Base-by-base conservation (phyloP, 2,888 invertebrate species). In the Aromia moschata region DNA sequence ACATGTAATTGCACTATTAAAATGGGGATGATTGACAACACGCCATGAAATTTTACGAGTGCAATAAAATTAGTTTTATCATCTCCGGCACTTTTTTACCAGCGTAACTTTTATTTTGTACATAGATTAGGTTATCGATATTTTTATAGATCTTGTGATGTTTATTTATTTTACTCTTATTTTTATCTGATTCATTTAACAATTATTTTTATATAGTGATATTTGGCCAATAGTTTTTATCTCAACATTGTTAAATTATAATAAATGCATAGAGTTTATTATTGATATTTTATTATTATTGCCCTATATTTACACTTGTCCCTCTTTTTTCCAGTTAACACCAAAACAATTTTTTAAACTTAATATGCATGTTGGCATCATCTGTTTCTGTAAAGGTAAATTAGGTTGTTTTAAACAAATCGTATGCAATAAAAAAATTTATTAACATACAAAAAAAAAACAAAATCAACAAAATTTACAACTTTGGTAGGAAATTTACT, bases 381-480 rank as follows among this genome's bases (percentile, higher is more conserved):
- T 16, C 4, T 20, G 11, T 7, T 10, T 46, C 4, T 15, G 15
- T 33, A 33, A 33, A 33, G 3, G 33, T 2, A 33, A 33, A 33
- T 2, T 33, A 33, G 3, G 4, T 25, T 25, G 9, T 25, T 25
- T 25, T 25, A 25, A 33, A 3, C 25, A 25, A 11, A 1, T 12
- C 2, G 18, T 43, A 43, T 43, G 43, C 18, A 45, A 44, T 14
- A 25, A 45, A 45, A 15, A 15, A 14, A n/a, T 52, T 40, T 52
- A 52, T 41, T 37, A 40, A 52, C 51, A 41, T 52, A 52, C 40
- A 41, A 52, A 49, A 46, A 49, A 25, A 15, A 31, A 41, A 52
- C 30, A 52, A 52, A 52, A 41, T 52, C 51, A 52, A 52, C 51
- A 52, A 52, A 46, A 30, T 41, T 20, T 49, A 40, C 41, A 52